Base-by-base conservation (phyloP, 2,797 vertebrate species). In the Lepus townsendii region DNA sequence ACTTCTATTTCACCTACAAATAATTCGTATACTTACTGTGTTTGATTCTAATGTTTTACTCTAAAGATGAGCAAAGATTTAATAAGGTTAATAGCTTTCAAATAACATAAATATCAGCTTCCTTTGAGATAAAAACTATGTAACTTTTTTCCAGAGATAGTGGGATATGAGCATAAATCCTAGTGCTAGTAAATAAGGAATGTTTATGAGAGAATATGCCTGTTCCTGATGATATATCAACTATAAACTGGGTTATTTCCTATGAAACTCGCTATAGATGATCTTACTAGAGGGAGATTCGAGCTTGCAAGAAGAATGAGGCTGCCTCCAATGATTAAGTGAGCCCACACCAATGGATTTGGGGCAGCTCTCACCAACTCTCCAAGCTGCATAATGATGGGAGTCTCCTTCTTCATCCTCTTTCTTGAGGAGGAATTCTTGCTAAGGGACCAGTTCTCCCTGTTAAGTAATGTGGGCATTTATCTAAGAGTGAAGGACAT, bases 41-140 rank as follows among this genome's bases (percentile, higher is more conserved):
- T 88, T 88, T 90, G 69, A 85, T 79, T 88, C 93, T 91, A 54
- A 88, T 16, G 63, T 88, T 88, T 91, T 77, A 52, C 52, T 69
- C 85, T 87, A 68, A 82, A 93, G n/a, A 47, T 77, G n/a, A 84
- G 73, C n/a, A 83, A 22, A 86, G 22, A 77, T 91, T 83, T 88
- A 88, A 76, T n/a, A 75, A 86, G 65, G 88, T 63, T n/a, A 72
- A 42, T 76, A 30, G 42, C 35, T 83, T 60, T 68, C 66, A 77
- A 90, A 35, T 38, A 88, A 75, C 9, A 52, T 26, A 38, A 32
- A n/a, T 65, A 22, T 4, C 92, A 4, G 62, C 24, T 88, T 78
- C 27, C 47, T 96, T 88, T 83, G 9, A 13, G 57, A 54, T 80
- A 80, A 42, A 22, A 60, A 62, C 7, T 17, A 2, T 13, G 9